Base-by-base conservation (phyloP, 2,113 vertebrate genomes). In the Brachyistius frenatus region DNA sequence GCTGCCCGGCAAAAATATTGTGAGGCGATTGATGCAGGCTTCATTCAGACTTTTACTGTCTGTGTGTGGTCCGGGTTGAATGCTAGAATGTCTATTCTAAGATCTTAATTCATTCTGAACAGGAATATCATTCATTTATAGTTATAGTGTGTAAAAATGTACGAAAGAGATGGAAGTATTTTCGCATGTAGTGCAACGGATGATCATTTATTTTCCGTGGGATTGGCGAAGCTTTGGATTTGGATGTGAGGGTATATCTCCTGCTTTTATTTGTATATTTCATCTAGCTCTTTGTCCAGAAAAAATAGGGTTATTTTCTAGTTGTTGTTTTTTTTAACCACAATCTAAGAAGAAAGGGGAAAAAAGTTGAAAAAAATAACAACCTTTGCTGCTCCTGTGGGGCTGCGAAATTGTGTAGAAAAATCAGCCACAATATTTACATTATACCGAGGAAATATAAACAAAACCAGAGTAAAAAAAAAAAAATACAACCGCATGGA, bases 71-170 rank as follows among this genome's bases (percentile, higher is more conserved):
- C 63, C 64, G 11, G 39, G 37, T 36, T 3, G 0, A 73, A 62
- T 3, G 23, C 31, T 39, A 2, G 8, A 47, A 37, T 55, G 49
- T 63, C 66, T 65, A 13, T 47, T 67, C 33, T 15, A 23, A 58
- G 49, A 14, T 35, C 55, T 62, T 68, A 64, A 74, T 73, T 71
- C 47, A 83, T 81, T 73, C 14, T 23, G 23, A 23, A 23, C 50
- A 35, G 36, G 53, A 56, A 41, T 58, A 37, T 66, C 39, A 54
- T 69, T 62, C 1, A 57, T 68, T 61, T 72, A 5, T 39, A 39
- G 62, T 44, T 44, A 44, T 44, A 11, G 41, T 44, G 13, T 44
- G 5, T 23, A 49, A 5, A 23, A 36, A 30, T 46, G 7, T 32
- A 53, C 15, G 55, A 36, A 52, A 4, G 36, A 46, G 32, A 86